Evolutionary conservation across 2,888 invertebrate species (phyloP).

Genomic region (Cheilosia grossa): DNA sequence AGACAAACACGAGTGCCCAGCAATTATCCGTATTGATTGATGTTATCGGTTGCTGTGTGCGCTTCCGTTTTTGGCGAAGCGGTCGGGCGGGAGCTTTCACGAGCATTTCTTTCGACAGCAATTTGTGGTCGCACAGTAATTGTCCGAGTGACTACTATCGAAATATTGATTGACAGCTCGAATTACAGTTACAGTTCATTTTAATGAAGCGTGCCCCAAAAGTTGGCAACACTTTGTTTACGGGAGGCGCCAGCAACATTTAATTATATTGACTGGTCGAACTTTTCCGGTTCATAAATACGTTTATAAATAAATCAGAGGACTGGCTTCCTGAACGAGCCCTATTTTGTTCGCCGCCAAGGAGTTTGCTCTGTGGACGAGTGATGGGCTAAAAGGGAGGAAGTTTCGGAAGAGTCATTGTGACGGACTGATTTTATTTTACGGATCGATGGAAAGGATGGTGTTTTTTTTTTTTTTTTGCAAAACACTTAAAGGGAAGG

Average conservation of each 20-base stretch:
- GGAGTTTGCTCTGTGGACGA: background rate
- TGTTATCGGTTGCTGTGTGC: conserved; percentile 13
- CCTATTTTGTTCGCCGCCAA: background rate
- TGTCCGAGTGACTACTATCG: too few species aligned
- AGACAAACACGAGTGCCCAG: background rate
- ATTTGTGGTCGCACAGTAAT: too few species aligned
- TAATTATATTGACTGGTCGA: conserved; percentile 12
- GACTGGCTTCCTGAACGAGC: background rate
- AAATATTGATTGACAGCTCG: background rate
- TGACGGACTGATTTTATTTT: conserved; percentile 63
- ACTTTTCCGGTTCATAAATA: too few species aligned
- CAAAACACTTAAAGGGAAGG: too few species aligned
- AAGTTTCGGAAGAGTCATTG: conserved; percentile 39
- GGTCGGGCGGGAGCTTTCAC: too few species aligned
- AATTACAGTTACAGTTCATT: too few species aligned
- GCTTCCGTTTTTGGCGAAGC: conserved; percentile 2
- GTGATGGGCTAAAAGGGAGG: background rate
- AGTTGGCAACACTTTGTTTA: conserved; percentile 4
- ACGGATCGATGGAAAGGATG: background rate
- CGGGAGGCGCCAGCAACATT: conserved; percentile 17
- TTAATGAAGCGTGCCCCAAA: too few species aligned
- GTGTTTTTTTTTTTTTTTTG: too few species aligned
- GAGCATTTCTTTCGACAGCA: too few species aligned
- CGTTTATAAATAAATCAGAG: background rate
- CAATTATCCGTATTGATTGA: conserved; percentile 26